These are phyloP conservation scores for Strongylocentrotus purpuratus DNA, from an alignment of 35 echinoderm and acorn worm genomes.

Conservation along the genomic window DNA sequence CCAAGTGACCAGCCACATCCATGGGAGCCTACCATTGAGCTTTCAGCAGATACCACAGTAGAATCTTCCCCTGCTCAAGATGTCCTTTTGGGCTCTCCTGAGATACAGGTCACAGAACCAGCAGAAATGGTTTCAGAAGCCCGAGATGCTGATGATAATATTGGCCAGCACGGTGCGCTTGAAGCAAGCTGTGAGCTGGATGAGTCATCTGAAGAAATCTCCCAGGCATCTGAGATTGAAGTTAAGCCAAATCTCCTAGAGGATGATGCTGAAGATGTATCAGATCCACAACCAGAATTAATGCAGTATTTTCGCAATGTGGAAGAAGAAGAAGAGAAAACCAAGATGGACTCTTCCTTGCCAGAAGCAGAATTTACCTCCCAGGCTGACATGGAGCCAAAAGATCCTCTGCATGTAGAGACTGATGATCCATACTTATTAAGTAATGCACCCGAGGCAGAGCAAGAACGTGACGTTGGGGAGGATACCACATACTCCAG, in stretches of 20 bases:
- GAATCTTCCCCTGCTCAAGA: background rate
- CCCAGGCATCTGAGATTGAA: constrained; percentile 94
- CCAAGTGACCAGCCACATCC: constrained; percentile 71
- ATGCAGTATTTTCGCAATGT: background rate
- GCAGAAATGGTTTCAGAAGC: constrained; percentile 67
- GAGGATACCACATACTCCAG: background rate
- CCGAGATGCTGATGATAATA: constrained; percentile 27
- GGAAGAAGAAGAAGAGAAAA: constrained; percentile 24
- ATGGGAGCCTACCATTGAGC: constrained; percentile 82
- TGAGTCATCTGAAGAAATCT: constrained; percentile 83
- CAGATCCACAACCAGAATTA: constrained; percentile 31
- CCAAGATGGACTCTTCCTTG: constrained; percentile 31
- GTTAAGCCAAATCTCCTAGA: constrained; percentile 63
- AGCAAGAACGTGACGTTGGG: constrained; percentile 41
- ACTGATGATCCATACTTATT: background rate
- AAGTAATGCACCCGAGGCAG: constrained; percentile 53
- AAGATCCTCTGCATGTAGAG: background rate
- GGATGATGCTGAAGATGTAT: background rate
- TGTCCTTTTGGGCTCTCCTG: constrained; percentile 17
- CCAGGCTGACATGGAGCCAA: background rate
- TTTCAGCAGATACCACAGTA: constrained; percentile 52
- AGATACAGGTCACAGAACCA: constrained; percentile 50
- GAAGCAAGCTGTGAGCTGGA: constrained; percentile 56
- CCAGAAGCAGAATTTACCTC: constrained; percentile 46
- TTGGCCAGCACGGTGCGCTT: constrained; percentile 37